phyloP scores from a whole-genome alignment of 2,888 invertebrate genomes.

The Stenichneumon culpator region DNA sequence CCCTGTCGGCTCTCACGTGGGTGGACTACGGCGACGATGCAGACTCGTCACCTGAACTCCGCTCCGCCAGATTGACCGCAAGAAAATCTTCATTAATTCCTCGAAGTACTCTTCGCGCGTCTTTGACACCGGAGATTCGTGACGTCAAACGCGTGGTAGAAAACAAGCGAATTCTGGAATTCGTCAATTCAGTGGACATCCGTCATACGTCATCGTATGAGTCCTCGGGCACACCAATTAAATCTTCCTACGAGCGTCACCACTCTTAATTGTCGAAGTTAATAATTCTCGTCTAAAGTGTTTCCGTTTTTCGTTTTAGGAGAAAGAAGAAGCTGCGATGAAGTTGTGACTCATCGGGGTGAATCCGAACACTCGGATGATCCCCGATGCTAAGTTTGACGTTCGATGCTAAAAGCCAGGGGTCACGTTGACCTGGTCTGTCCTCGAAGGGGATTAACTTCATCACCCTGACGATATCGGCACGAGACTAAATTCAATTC shows the following conservation, averaged over 20 bases:
- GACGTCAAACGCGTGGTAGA: conserved; percentile 23
- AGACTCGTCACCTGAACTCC: conserved; percentile 10
- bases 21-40: conserved; percentile 41
- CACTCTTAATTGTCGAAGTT: background rate
- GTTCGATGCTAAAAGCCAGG: no score
- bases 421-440: no score
- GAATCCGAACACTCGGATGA: background rate
- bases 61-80: background rate
- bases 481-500: no score
- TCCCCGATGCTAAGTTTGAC: background rate
- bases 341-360: background rate
- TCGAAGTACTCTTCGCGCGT: background rate
- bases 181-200: conserved; percentile 28
- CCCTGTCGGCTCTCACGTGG: conserved; percentile 56
- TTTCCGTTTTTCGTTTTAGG: conserved; percentile 30
- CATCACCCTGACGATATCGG: no score
- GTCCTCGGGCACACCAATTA: conserved; percentile 39
- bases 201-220: conserved; percentile 46
- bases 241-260: conserved; percentile 58
- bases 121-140: background rate
- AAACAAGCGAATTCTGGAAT: conserved; percentile 50
- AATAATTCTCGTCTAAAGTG: conserved; percentile 37
- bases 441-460: no score
- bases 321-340: background rate
- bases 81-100: background rate